Conservation (phyloP, 2,888 invertebrate genomes). For the Pseudanteris insignis region DNA sequence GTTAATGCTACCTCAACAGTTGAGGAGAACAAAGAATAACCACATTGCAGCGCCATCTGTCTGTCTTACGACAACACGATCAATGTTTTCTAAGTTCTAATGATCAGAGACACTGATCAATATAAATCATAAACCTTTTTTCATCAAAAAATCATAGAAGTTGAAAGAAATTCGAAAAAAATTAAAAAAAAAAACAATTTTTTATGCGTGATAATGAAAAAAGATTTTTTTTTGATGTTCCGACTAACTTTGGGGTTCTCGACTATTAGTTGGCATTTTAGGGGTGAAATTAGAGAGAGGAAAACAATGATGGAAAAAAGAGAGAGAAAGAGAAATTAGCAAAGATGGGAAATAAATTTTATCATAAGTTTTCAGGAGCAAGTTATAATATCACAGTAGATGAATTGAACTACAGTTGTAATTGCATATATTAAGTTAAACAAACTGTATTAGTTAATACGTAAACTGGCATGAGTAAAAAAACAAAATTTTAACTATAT, state of each 20-base stretch:
- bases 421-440: too few relatives aligned
- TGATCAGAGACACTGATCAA: constrained; percentile 23
- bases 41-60: constrained; percentile 18
- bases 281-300: background rate
- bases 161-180: constrained; percentile 1
- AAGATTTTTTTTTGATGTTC: constrained; percentile 4
- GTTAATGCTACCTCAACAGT: constrained; percentile 53
- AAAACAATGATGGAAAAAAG: background rate
- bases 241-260: constrained; percentile 26
- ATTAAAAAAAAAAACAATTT: background rate
- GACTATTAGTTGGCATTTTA: constrained; percentile 5
- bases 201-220: constrained; percentile 1
- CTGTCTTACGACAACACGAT: constrained; percentile 22
- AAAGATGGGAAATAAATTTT: constrained; percentile 22
- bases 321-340: background rate
- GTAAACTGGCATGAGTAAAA: too few relatives aligned
- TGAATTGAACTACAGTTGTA: background rate
- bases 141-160: constrained; percentile 6
- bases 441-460: too few relatives aligned
- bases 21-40: constrained; percentile 63
- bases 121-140: background rate
- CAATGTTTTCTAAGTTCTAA: constrained; percentile 34
- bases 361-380: background rate
- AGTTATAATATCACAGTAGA: background rate
- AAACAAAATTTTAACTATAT: too few relatives aligned